A percentile compares a stretch with the other conserved stretches of the same genome.
These are phyloP conservation scores for Todus mexicanus DNA, from an alignment of 2,797 vertebrate species.

Conservation along the genomic window DNA sequence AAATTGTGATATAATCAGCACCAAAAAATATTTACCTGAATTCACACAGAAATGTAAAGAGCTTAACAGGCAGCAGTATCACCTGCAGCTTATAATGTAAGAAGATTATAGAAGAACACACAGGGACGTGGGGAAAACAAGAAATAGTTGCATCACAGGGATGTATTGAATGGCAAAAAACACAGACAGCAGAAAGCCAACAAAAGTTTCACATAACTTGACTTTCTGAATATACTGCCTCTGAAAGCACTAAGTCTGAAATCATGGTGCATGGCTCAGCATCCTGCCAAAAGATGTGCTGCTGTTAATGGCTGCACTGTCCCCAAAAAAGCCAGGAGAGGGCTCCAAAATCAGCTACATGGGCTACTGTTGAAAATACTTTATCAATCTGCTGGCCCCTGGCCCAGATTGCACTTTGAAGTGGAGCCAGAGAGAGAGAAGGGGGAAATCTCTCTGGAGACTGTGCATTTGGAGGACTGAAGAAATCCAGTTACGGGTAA, in stretches of 20 bases:
- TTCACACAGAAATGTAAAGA: neutral
- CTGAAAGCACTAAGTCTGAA: constrained; percentile 54
- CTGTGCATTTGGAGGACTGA: neutral
- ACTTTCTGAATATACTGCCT: constrained; percentile 25
- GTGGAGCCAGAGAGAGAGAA: neutral
- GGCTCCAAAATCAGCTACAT: constrained; percentile 1
- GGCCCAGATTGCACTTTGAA: constrained; percentile 37
- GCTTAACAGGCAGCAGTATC: neutral
- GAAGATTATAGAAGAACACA: neutral
- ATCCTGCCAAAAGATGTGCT: neutral
- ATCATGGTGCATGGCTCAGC: constrained; percentile 16
- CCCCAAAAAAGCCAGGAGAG: constrained; percentile 8
- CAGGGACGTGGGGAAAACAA: neutral
- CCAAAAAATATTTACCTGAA: neutral
- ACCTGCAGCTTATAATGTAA: neutral
- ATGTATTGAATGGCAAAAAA: neutral
- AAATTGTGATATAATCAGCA: neutral
- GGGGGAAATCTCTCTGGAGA: neutral
- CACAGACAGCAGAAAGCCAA: neutral
- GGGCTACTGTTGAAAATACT: neutral
- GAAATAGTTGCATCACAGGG: neutral
- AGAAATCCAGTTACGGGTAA: constrained; percentile 8
- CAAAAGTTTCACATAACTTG: neutral
- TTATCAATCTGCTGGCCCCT: constrained; percentile 3
- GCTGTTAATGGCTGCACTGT: neutral